Conservation (phyloP, 2,797 vertebrate species). For the Cryptoprocta ferox region DNA sequence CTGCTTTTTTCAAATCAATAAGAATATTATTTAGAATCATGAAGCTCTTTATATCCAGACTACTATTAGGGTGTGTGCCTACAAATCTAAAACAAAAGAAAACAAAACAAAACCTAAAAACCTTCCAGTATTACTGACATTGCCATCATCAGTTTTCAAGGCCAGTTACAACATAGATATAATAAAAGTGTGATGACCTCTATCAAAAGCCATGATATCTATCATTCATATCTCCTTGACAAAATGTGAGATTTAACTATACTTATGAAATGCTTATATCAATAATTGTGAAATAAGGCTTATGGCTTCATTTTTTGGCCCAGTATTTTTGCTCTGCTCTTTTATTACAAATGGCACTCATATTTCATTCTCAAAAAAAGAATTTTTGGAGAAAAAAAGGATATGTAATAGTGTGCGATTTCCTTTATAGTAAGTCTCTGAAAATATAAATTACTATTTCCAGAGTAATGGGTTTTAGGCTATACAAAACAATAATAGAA, state of each 20-base stretch:
- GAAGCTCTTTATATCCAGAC: neutral
- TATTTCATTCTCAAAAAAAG: conserved; percentile 13
- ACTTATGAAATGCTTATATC: neutral
- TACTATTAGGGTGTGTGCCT: neutral
- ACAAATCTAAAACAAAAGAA: conserved; percentile 2
- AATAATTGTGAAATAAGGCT: neutral
- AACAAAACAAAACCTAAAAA: neutral
- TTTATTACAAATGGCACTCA: neutral
- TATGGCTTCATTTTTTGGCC: neutral
- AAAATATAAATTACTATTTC: neutral
- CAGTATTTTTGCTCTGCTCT: neutral
- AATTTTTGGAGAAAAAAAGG: neutral
- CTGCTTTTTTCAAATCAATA: conserved; percentile 24
- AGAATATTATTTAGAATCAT: neutral
- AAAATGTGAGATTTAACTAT: neutral
- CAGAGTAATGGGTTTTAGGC: neutral
- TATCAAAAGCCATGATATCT: neutral
- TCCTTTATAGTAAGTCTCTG: neutral
- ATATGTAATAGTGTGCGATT: neutral
- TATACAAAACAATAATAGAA: neutral
- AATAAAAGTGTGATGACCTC: neutral
- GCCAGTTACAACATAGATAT: neutral
- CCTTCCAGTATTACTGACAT: neutral
- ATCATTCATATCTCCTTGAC: neutral
- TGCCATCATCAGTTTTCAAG: neutral